phyloP scores from a whole-genome alignment of 92 coral and sea anemone genomes.

The Zoanthus gigantus region DNA sequence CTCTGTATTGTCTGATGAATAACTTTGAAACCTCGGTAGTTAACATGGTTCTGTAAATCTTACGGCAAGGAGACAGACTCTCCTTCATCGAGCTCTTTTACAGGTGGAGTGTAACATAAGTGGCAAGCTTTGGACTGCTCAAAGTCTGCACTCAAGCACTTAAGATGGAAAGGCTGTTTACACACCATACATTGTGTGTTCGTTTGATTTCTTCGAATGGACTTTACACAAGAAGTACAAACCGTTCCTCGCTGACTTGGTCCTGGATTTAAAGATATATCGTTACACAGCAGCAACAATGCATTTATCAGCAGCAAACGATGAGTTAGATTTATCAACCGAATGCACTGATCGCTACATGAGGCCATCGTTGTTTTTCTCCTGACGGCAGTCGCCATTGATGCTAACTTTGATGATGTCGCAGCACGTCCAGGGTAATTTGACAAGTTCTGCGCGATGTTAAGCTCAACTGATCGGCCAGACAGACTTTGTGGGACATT shows the following conservation, averaged over 20 bases:
- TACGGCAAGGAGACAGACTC: not conserved
- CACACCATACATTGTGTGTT: slow-evolving; percentile 21
- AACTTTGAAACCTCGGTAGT: slow-evolving; percentile 8
- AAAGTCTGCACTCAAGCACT: slow-evolving; percentile 31
- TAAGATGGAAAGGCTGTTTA: slow-evolving; percentile 38
- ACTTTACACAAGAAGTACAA: slow-evolving; percentile 41
- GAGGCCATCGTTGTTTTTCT: not conserved
- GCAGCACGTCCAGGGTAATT: not conserved
- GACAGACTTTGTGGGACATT: slow-evolving; percentile 8
- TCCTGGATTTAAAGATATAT: slow-evolving; percentile 46
- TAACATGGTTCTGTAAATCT: too few relatives aligned
- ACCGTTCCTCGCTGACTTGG: slow-evolving; percentile 32
- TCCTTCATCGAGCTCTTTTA: slow-evolving; percentile 7
- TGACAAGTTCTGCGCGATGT: slow-evolving; percentile 8
- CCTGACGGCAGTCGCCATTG: slow-evolving; percentile 3
- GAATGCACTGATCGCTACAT: slow-evolving; percentile 8
- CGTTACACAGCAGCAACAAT: slow-evolving; percentile 40
- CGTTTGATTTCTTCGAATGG: slow-evolving; percentile 39
- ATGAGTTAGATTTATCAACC: slow-evolving; percentile 15
- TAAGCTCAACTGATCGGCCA: slow-evolving; percentile 5
- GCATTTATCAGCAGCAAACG: slow-evolving; percentile 25
- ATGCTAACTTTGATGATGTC: not conserved
- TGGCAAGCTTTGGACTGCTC: slow-evolving; percentile 32
- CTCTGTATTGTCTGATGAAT: slow-evolving; percentile 39
- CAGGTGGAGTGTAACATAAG: slow-evolving; percentile 18